A percentile compares a stretch with the other conserved stretches of the same genome.
Evolutionary conservation across 2,888 invertebrate species (phyloP).

Genomic region (Zeuzera pyrina): DNA sequence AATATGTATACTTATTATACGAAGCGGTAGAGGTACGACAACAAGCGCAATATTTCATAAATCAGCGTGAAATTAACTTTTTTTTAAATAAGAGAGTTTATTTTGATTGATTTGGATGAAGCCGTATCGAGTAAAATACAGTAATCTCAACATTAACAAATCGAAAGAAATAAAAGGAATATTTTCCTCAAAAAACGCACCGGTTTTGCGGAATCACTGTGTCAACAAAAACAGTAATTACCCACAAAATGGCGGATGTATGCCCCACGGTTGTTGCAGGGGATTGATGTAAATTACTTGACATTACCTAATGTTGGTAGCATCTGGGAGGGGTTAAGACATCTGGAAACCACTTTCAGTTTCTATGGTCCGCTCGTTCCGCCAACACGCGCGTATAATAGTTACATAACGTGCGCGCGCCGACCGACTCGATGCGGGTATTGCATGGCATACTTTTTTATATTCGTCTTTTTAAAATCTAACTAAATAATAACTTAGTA

Average conservation of each 20-base stretch:
- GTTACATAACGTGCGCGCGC: conserved; percentile 33
- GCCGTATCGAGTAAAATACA: no score
- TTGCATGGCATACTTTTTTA: conserved; percentile 53
- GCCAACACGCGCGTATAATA: conserved; percentile 33
- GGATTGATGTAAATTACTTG: conserved; percentile 41
- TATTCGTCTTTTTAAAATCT: conserved; percentile 18
- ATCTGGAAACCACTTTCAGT: conserved; percentile 56
- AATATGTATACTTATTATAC: no score
- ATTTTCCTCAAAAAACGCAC: no score
- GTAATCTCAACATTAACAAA: no score
- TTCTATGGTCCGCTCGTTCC: conserved; percentile 40
- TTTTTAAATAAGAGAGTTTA: no score
- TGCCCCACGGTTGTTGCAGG: conserved; percentile 26
- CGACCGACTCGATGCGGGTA: conserved; percentile 43
- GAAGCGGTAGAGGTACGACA: no score
- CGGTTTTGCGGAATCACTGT: conserved; percentile 5
- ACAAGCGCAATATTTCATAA: no score
- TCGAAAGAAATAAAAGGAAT: no score
- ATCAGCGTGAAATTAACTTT: no score
- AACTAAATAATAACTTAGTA: conserved; percentile 1
- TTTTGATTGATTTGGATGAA: no score
- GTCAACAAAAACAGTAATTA: conserved; percentile 1
- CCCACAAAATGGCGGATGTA: conserved; percentile 27
- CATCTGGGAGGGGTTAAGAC: conserved; percentile 30
- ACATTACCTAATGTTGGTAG: conserved; percentile 37